A percentile compares a stretch with the other conserved stretches of the same genome.
Conservation (phyloP, 2,888 invertebrate genomes). For the Leptinotarsa rubiginosa region DNA sequence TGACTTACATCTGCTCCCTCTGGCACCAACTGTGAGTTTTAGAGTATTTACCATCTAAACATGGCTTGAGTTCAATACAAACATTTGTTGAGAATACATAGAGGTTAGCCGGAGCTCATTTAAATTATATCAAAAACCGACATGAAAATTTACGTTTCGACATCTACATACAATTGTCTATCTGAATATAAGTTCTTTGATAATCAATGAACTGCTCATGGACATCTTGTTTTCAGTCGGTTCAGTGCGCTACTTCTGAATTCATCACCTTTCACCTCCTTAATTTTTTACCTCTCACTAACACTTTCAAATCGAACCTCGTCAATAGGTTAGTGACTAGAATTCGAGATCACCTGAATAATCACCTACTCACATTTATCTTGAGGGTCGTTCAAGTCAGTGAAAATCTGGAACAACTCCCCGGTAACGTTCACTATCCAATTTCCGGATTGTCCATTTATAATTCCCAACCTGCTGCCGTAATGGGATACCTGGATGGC, state of each 20-base stretch:
- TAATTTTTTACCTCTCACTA: constrained; percentile 6
- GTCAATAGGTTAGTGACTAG: constrained; percentile 11
- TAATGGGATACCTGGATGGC: constrained; percentile 71
- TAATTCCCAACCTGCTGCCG: constrained; percentile 72
- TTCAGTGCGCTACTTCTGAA: not conserved
- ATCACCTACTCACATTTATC: constrained; percentile 65
- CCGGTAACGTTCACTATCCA: constrained; percentile 73
- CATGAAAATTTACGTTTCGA: too few species aligned
- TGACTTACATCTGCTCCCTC: too few species aligned
- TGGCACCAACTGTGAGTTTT: too few species aligned
- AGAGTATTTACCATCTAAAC: too few species aligned
- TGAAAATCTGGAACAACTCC: constrained; percentile 68
- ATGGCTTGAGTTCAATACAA: too few species aligned
- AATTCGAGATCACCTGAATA: constrained; percentile 21
- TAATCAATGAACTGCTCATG: too few species aligned
- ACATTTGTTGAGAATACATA: too few species aligned
- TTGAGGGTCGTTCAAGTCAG: constrained; percentile 62
- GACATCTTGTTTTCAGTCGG: not conserved
- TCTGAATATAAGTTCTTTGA: too few species aligned
- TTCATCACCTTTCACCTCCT: constrained; percentile 9
- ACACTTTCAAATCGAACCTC: constrained; percentile 20
- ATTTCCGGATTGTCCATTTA: constrained; percentile 73
- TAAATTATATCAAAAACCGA: too few species aligned
- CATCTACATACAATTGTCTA: too few species aligned
- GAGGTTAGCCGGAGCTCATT: too few species aligned